Evolutionary conservation across 1,140 invertebrate species (phyloP).

Genomic region (Aradophagus sp.): DNA sequence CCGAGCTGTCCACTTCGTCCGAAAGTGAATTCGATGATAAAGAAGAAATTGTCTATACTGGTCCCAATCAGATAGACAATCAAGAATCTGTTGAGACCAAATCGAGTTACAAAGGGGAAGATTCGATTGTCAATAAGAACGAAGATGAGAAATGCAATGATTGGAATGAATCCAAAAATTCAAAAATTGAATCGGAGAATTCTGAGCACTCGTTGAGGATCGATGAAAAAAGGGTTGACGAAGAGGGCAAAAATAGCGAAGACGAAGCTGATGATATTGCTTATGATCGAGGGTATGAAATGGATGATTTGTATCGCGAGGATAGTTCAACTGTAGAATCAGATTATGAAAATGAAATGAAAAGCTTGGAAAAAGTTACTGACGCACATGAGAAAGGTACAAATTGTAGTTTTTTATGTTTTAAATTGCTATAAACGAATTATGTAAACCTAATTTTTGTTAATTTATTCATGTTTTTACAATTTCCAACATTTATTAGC

Average conservation of each 20-base stretch:
- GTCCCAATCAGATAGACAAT: neutral
- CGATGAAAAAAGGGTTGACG: conserved; percentile 59
- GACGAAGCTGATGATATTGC: conserved; percentile 63
- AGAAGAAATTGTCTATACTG: conserved; percentile 3
- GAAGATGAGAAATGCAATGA: conserved; percentile 20
- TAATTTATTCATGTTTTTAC: too few species aligned
- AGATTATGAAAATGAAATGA: conserved; percentile 57
- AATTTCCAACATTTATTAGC: too few species aligned
- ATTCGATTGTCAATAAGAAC: conserved; percentile 10
- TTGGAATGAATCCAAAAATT: conserved; percentile 56
- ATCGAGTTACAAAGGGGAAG: neutral
- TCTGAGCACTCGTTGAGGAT: conserved; percentile 70
- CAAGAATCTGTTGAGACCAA: neutral
- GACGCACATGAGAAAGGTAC: conserved; percentile 12
- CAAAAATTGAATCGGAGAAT: conserved; percentile 69
- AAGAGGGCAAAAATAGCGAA: conserved; percentile 64
- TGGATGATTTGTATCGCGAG: conserved; percentile 72
- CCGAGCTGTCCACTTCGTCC: too few species aligned
- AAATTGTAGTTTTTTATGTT: too few species aligned
- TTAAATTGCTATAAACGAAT: too few species aligned
- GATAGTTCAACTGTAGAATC: conserved; percentile 63
- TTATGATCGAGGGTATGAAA: conserved; percentile 62
- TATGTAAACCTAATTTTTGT: too few species aligned
- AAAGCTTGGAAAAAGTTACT: neutral
- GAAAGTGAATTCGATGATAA: conserved; percentile 68